Conservation (phyloP, 2,888 invertebrate genomes). For the Argynnis bischoffii region DNA sequence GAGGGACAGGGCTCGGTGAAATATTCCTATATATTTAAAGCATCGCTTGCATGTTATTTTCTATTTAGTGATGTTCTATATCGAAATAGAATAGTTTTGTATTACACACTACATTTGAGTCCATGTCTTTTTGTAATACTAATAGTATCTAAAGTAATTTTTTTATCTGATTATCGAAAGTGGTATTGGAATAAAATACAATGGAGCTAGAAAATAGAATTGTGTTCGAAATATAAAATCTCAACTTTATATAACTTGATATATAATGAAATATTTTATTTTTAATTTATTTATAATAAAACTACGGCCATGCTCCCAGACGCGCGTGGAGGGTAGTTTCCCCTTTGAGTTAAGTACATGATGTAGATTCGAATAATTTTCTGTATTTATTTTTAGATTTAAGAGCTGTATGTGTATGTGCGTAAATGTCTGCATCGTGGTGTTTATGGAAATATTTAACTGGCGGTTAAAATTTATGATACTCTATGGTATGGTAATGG, state of each 20-base stretch:
- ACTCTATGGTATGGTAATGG: too few species aligned
- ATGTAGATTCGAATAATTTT: slow-evolving; percentile 48
- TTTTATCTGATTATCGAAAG: slow-evolving; percentile 7
- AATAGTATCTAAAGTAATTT: slow-evolving; percentile 1
- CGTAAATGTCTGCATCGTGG: slow-evolving; percentile 32
- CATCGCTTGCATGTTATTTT: slow-evolving; percentile 57
- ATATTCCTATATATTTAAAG: slow-evolving; percentile 51
- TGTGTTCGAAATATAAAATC: neutral
- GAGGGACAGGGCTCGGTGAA: slow-evolving; percentile 53
- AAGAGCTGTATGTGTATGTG: slow-evolving; percentile 62
- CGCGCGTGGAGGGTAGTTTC: neutral
- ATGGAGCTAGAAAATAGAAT: too few species aligned
- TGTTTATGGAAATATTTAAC: neutral
- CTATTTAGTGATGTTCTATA: slow-evolving; percentile 45
- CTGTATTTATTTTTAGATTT: slow-evolving; percentile 65
- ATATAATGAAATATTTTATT: neutral
- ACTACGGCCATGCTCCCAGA: neutral
- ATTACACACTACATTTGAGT: slow-evolving; percentile 24
- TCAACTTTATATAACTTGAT: slow-evolving; percentile 12
- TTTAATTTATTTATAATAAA: slow-evolving; percentile 6
- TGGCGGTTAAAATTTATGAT: too few species aligned
- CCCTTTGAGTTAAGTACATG: too few species aligned
- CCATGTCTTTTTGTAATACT: slow-evolving; percentile 14
- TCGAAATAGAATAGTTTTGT: slow-evolving; percentile 25
- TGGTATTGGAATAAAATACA: neutral